Evolutionary conservation across 2,797 vertebrate species (phyloP).

Genomic region (Limosa lapponica): DNA sequence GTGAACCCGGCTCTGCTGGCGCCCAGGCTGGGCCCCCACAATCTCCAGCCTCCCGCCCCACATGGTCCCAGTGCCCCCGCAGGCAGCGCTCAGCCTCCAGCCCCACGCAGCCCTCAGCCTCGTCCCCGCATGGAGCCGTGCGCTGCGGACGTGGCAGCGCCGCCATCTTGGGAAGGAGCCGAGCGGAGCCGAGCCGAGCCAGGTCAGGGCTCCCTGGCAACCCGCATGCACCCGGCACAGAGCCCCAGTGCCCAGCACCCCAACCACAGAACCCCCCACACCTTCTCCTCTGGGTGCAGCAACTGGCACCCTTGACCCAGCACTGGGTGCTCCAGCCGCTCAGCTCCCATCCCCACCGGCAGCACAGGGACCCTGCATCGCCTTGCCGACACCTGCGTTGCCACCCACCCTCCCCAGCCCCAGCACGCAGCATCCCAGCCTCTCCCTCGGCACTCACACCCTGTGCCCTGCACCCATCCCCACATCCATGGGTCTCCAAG

Average conservation of each 20-base stretch:
- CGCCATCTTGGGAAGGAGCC: conserved; percentile 48
- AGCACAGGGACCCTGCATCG: background rate
- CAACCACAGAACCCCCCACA: background rate
- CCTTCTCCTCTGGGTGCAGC: background rate
- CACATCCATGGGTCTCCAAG: fast-evolving
- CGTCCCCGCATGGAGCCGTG: background rate
- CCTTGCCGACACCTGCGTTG: fast-evolving
- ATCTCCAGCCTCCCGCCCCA: fast-evolving
- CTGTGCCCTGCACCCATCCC: fast-evolving
- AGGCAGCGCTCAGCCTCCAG: fast-evolving
- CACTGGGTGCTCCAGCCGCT: background rate
- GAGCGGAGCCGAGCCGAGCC: background rate
- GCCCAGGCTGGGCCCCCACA: fast-evolving
- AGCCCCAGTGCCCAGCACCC: fast-evolving
- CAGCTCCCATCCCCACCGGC: fast-evolving
- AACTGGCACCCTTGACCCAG: fast-evolving
- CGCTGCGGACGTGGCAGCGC: conserved; percentile 14
- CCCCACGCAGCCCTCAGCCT: fast-evolving
- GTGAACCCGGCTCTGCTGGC: background rate
- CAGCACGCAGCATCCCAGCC: fast-evolving
- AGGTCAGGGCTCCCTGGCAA: background rate
- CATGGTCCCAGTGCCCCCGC: fast-evolving
- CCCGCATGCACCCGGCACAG: fast-evolving
- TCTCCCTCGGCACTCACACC: background rate
- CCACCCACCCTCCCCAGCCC: fast-evolving